These are phyloP conservation scores for Lethenteron camtschaticum DNA, from an alignment of 2,113 vertebrate genomes.

Conservation along the genomic window DNA sequence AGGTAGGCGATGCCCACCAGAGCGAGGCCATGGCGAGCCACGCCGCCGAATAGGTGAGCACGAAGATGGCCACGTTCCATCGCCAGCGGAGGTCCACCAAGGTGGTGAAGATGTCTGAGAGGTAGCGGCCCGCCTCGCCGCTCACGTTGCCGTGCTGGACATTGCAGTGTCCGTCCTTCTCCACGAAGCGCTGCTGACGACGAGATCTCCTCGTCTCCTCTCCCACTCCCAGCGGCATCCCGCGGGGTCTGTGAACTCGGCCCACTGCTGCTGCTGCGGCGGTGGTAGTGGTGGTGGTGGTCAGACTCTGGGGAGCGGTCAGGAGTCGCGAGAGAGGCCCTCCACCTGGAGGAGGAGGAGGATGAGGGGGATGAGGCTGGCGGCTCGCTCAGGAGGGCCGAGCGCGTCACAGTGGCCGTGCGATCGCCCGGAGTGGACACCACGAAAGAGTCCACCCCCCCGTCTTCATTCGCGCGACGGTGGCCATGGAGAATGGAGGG, in stretches of 20 bases:
- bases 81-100: neutral
- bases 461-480: too few species aligned
- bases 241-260: too few species aligned
- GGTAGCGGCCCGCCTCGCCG: conserved; percentile 3
- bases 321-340: too few species aligned
- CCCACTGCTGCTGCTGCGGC: too few species aligned
- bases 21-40: neutral
- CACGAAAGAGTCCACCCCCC: neutral
- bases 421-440: neutral
- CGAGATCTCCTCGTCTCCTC: too few species aligned
- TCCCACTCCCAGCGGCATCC: too few species aligned
- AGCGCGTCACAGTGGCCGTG: neutral
- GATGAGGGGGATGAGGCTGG: neutral
- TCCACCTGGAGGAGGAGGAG: too few species aligned
- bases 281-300: too few species aligned
- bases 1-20: neutral
- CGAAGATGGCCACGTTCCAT: conserved; percentile 1
- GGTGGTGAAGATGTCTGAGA: conserved; percentile 4
- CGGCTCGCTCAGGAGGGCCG: neutral
- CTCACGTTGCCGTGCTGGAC: conserved; percentile 1
- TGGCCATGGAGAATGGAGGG: too few species aligned
- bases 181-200: neutral
- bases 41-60: neutral
- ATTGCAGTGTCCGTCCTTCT: neutral
- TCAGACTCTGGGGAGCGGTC: too few species aligned